These are phyloP conservation scores for Rhysida immarginata DNA, from an alignment of 1,140 invertebrate species.

Conservation along the genomic window DNA sequence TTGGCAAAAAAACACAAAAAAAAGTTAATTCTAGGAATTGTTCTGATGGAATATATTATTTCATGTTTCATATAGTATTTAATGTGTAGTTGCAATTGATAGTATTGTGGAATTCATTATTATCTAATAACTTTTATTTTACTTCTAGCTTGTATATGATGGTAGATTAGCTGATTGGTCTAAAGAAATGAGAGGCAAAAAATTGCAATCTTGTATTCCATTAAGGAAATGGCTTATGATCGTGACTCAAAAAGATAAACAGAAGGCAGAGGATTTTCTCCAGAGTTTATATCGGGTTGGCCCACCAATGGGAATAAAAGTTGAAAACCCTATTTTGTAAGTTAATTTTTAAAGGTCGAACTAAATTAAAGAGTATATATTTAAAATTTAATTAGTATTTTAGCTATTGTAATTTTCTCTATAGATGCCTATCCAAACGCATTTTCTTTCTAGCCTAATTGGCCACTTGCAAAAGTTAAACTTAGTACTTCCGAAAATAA, in stretches of 20 bases:
- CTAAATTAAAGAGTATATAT: too few species aligned
- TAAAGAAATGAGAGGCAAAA: conserved; percentile 32
- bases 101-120: too few species aligned
- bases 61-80: too few species aligned
- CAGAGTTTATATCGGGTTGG: neutral
- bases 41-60: too few species aligned
- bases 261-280: conserved; percentile 6
- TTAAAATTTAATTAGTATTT: neutral
- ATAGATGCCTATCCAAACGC: neutral
- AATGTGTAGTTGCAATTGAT: too few species aligned
- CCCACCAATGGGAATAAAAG: conserved; percentile 26
- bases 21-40: too few species aligned
- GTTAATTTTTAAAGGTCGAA: too few species aligned
- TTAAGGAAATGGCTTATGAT: conserved; percentile 15
- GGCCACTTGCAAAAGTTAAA: neutral
- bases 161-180: conserved; percentile 57
- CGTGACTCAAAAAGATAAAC: neutral
- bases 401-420: neutral
- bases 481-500: neutral
- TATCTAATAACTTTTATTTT: too few species aligned
- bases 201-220: neutral
- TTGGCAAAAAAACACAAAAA: too few species aligned
- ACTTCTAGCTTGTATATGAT: too few species aligned
- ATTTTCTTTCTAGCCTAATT: neutral
- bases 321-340: conserved; percentile 14